Evolutionary conservation across 2,888 invertebrate species (phyloP), one percentile per base, ranked within the genome.

Genomic region (Sinotaia quadrata): DNA sequence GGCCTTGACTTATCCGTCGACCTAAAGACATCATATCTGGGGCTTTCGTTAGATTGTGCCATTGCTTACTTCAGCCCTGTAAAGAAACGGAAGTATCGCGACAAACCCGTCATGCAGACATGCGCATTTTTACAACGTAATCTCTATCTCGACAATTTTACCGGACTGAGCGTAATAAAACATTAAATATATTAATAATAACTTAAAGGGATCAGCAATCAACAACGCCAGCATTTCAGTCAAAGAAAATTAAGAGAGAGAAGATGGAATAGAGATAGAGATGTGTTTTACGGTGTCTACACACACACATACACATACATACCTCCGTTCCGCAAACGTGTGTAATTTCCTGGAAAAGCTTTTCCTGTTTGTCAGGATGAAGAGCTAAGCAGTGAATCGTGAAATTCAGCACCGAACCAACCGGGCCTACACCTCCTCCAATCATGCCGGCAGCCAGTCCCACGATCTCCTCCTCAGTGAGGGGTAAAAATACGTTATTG

Each of bases 341-440:
- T 2, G 31, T 33, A 29, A 71, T 33, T 29, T 71, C 71, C 41
- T 27, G 4, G 21, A 36, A 24, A 18, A 71, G 24, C 21, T 54
- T 27, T 18, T 63, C 54, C 27, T 68, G 68, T 12, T 71, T 59
- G 2, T 24, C 18, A 1, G 44, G 63, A 31, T 71, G 54, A n/a
- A 57, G 41, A 2, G 71, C 71, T 34, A 68, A 34, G 37, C 63
- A 63, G 41, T 71, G 54, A 27, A 71, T 24, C 34, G 58, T 57
- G 60, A 71, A 71, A 34, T 59, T 60, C 60, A 71, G 29, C 37
- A 68, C 37, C 5, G 68, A 36, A 2, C 65, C 36, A 4, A 56
- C 37, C 5, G 71, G 68, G 12, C 68, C 71, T n/a, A 71, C 59
- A 7, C 71, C 71, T n/a, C 68, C 71, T 3, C 65, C 65, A 0